Conservation (phyloP, 2,888 invertebrate genomes). For the Zaprionus obscuricornis region DNA sequence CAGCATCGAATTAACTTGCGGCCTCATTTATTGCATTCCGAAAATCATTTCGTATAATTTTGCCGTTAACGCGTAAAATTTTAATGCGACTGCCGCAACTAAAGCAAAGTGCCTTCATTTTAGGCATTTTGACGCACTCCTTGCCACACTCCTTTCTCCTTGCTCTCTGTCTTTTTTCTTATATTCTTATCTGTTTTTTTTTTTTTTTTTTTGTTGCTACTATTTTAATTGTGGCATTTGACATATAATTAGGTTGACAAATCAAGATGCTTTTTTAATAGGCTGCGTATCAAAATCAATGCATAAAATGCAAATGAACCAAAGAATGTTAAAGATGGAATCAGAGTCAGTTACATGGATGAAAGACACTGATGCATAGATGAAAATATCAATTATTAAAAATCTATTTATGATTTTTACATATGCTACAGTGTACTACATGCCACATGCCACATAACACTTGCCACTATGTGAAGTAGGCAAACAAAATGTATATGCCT, state of each 20-base stretch:
- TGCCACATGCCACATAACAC: slow-evolving; percentile 34
- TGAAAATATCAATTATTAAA: no score
- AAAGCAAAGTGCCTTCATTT: neutral
- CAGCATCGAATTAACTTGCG: slow-evolving; percentile 55
- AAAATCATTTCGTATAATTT: slow-evolving; percentile 62
- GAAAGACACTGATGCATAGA: no score
- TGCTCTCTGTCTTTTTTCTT: neutral
- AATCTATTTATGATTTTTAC: slow-evolving; percentile 52
- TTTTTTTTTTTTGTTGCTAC: no score
- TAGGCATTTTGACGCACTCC: neutral
- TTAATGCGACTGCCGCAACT: slow-evolving; percentile 29
- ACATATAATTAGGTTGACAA: slow-evolving; percentile 32
- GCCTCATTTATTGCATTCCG: slow-evolving; percentile 57
- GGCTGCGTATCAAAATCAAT: no score
- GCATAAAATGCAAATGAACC: no score
- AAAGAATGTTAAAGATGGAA: no score
- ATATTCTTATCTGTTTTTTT: no score
- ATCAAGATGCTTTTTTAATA: no score
- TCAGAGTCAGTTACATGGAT: no score
- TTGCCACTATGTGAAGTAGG: slow-evolving; percentile 30
- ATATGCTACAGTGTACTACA: slow-evolving; percentile 57
- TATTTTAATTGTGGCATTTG: slow-evolving; percentile 27
- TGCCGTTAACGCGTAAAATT: slow-evolving; percentile 48
- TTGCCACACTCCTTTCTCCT: neutral
- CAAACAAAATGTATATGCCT: slow-evolving; percentile 39